Base-by-base conservation (phyloP, 2,113 vertebrate genomes). In the Planiliza haematocheilus region DNA sequence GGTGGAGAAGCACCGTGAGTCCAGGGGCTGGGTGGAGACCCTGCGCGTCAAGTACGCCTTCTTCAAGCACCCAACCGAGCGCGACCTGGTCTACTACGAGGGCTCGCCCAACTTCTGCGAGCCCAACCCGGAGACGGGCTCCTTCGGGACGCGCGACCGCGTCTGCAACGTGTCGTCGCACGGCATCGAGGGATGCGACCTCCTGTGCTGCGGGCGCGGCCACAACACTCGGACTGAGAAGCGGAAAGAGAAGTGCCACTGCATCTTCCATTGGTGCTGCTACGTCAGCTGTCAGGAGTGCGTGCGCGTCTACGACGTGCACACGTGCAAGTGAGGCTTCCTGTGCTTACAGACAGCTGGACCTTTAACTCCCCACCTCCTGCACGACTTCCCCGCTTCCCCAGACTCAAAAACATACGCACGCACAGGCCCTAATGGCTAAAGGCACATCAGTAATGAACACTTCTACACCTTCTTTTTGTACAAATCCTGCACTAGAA, bases 231-330 rank as follows among this genome's bases (percentile, higher is more conserved):
- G 98, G 92, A 99, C 98, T 89, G 98, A 99, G 94, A 97, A 96
- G 18, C 95, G 98, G 77, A 98, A 98, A 64, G 98, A 99, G 93
- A 99, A 99, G 48, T 99, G 98, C 59, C 97, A 98, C 93, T 99
- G 98, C 92, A 96, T 98, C 93, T 99, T 99, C 94, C 98, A 99
- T 94, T 99, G 98, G 98, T 99, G 98, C 93, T 99, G 98, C 92
- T 99, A 99, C 0, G 98, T 99, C 74, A 98, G 97, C 92, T 99
- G 98, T 86, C 97, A 99, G 91, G 98, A 99, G 93, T 99, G 98
- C 11, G 68, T 95, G 60, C 95, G 98, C 0, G 93, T 98, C 75
- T 99, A 99, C 1, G 98, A 99, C 0, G 96, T 99, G 8, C 97
- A 99, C 91, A 99, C 97, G 48, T 99, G 97, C 95, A 99, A 99